A percentile compares a stretch with the other conserved stretches of the same genome.
Conservation (phyloP, 2,888 invertebrate species). For the Liposcelis brunnea region DNA sequence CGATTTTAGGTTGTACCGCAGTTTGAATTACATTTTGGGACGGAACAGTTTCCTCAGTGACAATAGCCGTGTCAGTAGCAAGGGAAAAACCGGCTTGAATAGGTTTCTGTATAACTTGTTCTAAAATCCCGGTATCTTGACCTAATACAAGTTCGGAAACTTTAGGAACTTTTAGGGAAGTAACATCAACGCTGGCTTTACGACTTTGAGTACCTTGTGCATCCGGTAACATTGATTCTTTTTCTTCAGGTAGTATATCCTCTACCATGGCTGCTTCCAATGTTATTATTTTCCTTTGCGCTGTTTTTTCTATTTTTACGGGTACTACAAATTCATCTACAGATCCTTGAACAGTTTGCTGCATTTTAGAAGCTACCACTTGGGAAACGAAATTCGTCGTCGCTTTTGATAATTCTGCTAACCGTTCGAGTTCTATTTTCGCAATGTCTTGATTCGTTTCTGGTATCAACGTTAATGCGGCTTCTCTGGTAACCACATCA, state of each 20-base stretch:
- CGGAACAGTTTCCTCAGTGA: too few relatives aligned
- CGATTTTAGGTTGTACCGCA: too few relatives aligned
- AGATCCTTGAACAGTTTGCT: slow-evolving; percentile 6
- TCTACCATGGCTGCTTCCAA: slow-evolving; percentile 11
- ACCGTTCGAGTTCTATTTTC: slow-evolving; percentile 10
- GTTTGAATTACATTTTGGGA: too few relatives aligned
- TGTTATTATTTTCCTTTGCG: slow-evolving; percentile 6
- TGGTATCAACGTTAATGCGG: slow-evolving; percentile 11
- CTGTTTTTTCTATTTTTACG: slow-evolving; percentile 2
- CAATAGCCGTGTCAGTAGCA: too few relatives aligned
- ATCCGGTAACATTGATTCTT: neutral
- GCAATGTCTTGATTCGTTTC: slow-evolving; percentile 10
- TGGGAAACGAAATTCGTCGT: neutral
- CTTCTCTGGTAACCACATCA: slow-evolving; percentile 12
- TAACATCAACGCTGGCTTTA: neutral
- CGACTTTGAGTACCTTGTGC: neutral
- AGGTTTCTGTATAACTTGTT: neutral
- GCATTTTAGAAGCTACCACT: slow-evolving; percentile 1
- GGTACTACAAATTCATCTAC: slow-evolving; percentile 3
- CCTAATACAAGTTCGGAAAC: neutral
- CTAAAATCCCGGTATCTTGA: neutral
- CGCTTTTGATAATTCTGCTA: slow-evolving; percentile 11
- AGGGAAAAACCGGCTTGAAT: too few relatives aligned
- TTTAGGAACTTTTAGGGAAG: neutral
- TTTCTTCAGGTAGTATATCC: slow-evolving; percentile 10